These are phyloP conservation scores for Zaprionus africanus DNA, from an alignment of 1,140 invertebrate genomes.

Conservation along the genomic window DNA sequence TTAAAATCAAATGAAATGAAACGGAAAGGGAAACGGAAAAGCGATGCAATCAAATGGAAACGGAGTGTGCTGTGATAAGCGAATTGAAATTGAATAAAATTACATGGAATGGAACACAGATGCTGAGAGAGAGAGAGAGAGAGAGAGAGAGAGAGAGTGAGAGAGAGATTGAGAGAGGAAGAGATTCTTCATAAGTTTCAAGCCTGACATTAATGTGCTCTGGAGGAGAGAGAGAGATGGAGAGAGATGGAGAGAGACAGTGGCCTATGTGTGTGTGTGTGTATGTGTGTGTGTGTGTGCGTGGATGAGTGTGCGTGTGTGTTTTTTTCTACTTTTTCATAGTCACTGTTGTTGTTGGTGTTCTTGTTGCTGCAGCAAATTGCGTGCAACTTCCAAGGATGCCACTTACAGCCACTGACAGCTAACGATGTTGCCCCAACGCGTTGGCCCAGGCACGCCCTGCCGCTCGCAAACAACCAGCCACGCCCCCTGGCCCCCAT, in stretches of 20 bases:
- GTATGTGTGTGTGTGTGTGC: background rate
- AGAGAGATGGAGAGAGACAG: background rate
- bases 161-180: background rate
- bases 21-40: background rate
- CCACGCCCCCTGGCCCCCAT: background rate
- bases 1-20: background rate
- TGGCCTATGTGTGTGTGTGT: background rate
- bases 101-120: background rate
- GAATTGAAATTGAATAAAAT: background rate
- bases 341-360: constrained; percentile 1
- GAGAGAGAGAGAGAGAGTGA: too few relatives aligned
- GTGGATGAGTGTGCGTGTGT: background rate
- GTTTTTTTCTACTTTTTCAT: constrained; percentile 2
- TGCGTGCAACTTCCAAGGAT: constrained; percentile 80
- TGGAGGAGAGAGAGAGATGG: background rate
- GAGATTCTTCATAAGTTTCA: background rate
- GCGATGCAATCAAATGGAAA: background rate
- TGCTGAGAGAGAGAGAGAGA: too few relatives aligned
- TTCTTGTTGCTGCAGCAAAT: constrained; percentile 55
- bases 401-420: constrained; percentile 71
- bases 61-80: background rate
- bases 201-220: constrained; percentile 6
- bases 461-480: constrained; percentile 9
- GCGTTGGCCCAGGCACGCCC: constrained; percentile 42
- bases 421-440: constrained; percentile 75